A percentile compares a stretch with the other conserved stretches of the same genome.
phyloP scores from a whole-genome alignment of 2,888 invertebrate species.

The Agapostemon virescens region DNA sequence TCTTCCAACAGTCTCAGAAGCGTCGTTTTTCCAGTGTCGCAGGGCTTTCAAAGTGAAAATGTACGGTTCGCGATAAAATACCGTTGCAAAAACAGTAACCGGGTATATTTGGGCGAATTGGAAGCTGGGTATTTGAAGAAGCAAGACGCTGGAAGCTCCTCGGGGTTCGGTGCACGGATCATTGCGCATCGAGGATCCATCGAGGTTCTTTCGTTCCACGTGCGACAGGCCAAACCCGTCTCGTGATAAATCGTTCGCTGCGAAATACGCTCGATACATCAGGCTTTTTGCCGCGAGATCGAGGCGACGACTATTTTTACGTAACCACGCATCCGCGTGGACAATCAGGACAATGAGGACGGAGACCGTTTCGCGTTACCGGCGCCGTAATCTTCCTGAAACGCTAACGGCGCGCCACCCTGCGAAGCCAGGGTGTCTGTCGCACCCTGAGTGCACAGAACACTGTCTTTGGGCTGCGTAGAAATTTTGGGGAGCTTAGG shows the following conservation, averaged over 20 bases:
- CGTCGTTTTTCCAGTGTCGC: neutral
- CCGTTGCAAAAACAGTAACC: neutral
- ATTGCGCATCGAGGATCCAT: conserved; percentile 6
- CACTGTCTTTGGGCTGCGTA: neutral
- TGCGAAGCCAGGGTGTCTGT: neutral
- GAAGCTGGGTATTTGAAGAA: neutral
- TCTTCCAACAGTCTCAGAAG: neutral
- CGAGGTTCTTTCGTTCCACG: neutral
- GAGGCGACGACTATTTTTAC: conserved; percentile 37
- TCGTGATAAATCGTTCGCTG: conserved; percentile 7
- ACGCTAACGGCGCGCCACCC: conserved; percentile 41
- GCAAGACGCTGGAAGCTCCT: neutral
- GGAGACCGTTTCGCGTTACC: conserved; percentile 56
- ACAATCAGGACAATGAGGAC: conserved; percentile 22
- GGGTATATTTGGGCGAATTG: neutral
- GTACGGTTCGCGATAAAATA: neutral
- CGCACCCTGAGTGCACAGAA: conserved; percentile 50
- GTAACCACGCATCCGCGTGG: conserved; percentile 23
- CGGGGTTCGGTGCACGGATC: neutral
- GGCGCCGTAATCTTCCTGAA: conserved; percentile 53
- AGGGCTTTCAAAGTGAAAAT: conserved; percentile 1
- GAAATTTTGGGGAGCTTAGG: neutral
- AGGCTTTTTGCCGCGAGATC: neutral
- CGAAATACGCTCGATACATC: neutral
- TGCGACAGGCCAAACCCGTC: neutral